Percentiles rank a stretch among this genome's conserved stretches.
Conservation (phyloP, 2,113 vertebrate genomes). For the Psophia crepitans region DNA sequence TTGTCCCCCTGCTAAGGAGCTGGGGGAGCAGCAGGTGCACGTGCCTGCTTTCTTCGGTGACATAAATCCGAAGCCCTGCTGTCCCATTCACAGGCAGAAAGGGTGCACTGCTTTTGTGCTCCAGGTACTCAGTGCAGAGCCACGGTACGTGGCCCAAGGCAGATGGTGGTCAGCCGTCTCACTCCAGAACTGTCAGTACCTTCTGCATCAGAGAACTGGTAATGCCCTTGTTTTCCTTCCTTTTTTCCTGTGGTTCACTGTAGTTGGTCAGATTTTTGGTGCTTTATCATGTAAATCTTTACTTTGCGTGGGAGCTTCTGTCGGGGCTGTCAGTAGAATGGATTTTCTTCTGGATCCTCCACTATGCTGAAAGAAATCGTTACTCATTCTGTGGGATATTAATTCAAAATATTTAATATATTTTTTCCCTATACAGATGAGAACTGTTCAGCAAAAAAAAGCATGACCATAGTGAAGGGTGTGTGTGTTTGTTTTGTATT, state of each 20-base stretch:
- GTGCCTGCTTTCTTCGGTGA: too few relatives aligned
- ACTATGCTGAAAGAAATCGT: not conserved
- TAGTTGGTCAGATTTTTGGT: not conserved
- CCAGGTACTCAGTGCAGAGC: fast-evolving
- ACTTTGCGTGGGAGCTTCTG: not conserved
- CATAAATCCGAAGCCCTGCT: not conserved
- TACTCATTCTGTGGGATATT: not conserved
- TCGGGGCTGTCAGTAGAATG: not conserved
- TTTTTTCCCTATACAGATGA: not conserved
- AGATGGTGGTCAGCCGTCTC: not conserved
- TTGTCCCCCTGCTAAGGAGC: not conserved
- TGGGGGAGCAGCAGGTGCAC: not conserved
- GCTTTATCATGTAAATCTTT: not conserved
- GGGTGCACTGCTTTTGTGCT: not conserved
- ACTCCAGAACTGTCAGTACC: not conserved
- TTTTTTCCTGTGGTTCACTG: not conserved
- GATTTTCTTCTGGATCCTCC: not conserved
- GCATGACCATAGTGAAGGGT: not conserved
- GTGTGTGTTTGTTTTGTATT: not conserved
- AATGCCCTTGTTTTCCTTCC: not conserved
- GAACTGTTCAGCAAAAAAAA: not conserved
- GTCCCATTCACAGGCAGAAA: not conserved
- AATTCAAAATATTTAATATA: not conserved
- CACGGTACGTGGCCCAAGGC: not conserved
- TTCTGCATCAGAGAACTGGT: not conserved